These are phyloP conservation scores for Cyphomyrmex costatus DNA, from an alignment of 1,140 invertebrate genomes.

Conservation along the genomic window DNA sequence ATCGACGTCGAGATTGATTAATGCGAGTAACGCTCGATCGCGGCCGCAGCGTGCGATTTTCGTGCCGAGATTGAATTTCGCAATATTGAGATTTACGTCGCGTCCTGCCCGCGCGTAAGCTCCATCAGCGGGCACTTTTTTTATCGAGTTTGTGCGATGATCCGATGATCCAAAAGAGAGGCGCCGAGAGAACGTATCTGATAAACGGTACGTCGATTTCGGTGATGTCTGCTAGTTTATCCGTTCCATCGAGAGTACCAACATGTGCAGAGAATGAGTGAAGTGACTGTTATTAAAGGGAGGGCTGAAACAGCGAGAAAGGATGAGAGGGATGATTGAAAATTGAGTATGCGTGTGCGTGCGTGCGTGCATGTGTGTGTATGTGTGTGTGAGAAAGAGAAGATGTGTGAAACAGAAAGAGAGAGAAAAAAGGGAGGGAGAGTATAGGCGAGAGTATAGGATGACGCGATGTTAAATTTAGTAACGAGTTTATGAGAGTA, in stretches of 20 bases:
- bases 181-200: background rate
- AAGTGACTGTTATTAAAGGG: conserved; percentile 35
- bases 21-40: conserved; percentile 36
- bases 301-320: conserved; percentile 58
- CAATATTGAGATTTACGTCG: conserved; percentile 28
- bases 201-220: conserved; percentile 56
- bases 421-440: background rate
- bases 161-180: conserved; percentile 27
- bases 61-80: conserved; percentile 26
- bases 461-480: conserved; percentile 81
- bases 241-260: conserved; percentile 81
- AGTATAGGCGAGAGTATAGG: background rate
- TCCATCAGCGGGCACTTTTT: conserved; percentile 20
- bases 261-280: conserved; percentile 68
- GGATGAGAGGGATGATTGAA: conserved; percentile 57
- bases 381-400: background rate
- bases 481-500: conserved; percentile 82
- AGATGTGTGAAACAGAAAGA: background rate
- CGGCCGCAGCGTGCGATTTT: conserved; percentile 29
- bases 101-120: background rate
- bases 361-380: background rate
- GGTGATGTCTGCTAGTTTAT: conserved; percentile 79
- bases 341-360: background rate
- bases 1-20: conserved; percentile 56
- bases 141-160: conserved; percentile 26